These are phyloP conservation scores for Diglossa cyanea DNA, from an alignment of 2,797 vertebrate genomes.

Conservation along the genomic window DNA sequence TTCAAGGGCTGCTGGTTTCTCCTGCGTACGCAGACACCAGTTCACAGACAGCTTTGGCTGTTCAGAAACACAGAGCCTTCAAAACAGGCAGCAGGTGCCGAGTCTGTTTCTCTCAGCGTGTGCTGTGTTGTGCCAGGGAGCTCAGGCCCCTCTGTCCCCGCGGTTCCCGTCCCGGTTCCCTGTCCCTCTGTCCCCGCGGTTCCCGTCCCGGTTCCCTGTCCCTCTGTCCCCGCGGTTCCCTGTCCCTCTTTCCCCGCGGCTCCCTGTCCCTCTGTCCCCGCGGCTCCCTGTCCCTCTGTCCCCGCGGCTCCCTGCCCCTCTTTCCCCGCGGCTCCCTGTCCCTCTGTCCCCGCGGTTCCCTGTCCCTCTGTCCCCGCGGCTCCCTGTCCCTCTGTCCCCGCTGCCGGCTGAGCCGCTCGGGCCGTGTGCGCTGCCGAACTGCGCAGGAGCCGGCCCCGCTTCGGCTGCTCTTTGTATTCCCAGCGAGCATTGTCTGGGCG, in stretches of 20 bases:
- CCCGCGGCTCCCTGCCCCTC: too few relatives aligned
- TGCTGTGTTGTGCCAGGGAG: neutral
- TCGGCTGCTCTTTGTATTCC: neutral
- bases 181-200: too few relatives aligned
- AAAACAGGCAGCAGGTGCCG: neutral
- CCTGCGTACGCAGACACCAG: fast-evolving
- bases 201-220: too few relatives aligned
- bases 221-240: too few relatives aligned
- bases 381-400: neutral
- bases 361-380: too few relatives aligned
- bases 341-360: neutral
- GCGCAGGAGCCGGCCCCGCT: neutral
- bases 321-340: too few relatives aligned
- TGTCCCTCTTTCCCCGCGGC: too few relatives aligned
- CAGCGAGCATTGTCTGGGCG: neutral
- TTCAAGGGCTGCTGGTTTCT: neutral
- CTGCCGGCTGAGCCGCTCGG: neutral
- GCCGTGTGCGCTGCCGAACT: neutral
- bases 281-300: too few relatives aligned
- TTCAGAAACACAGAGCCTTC: neutral
- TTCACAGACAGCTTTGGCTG: neutral
- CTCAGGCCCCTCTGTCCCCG: neutral
- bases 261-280: too few relatives aligned
- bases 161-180: too few relatives aligned
- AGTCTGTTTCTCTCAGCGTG: neutral